phyloP scores from a whole-genome alignment of 2,888 invertebrate species.

The Leuctra nigra region DNA sequence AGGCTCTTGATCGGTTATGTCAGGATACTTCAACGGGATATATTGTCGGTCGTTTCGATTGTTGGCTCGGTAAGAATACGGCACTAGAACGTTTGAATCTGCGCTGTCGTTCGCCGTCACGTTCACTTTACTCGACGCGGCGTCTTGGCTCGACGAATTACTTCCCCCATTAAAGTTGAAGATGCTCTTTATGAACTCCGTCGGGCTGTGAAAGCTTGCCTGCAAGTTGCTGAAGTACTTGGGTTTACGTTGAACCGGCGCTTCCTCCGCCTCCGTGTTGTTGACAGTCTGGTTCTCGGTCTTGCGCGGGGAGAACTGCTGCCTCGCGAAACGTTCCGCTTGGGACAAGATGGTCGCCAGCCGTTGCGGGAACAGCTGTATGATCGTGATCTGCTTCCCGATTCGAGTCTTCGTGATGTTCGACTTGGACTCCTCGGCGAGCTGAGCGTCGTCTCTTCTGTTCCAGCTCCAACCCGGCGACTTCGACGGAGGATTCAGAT shows the following conservation, averaged over 20 bases:
- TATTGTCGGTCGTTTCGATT: not conserved
- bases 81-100: not conserved
- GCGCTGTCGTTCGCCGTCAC: too few relatives aligned
- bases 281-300: not conserved
- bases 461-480: slow-evolving; percentile 34
- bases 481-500: slow-evolving; percentile 34
- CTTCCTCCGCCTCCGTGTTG: not conserved
- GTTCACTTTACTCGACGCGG: too few relatives aligned
- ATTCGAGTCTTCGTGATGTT: slow-evolving; percentile 17
- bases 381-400: slow-evolving; percentile 49
- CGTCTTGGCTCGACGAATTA: too few relatives aligned
- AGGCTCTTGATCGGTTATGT: too few relatives aligned
- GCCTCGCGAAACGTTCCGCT: slow-evolving; percentile 48
- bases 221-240: too few relatives aligned
- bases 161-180: not conserved
- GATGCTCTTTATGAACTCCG: not conserved
- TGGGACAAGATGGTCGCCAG: slow-evolving; percentile 72
- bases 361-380: slow-evolving; percentile 72
- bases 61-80: not conserved
- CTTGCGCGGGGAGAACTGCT: not conserved
- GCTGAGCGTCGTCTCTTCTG: slow-evolving; percentile 12
- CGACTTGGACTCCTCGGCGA: too few relatives aligned
- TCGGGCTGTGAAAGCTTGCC: not conserved
- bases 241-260: not conserved
- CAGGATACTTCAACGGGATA: not conserved